Conservation (phyloP, 2,113 vertebrate species). For the Trematomus loennbergii region DNA sequence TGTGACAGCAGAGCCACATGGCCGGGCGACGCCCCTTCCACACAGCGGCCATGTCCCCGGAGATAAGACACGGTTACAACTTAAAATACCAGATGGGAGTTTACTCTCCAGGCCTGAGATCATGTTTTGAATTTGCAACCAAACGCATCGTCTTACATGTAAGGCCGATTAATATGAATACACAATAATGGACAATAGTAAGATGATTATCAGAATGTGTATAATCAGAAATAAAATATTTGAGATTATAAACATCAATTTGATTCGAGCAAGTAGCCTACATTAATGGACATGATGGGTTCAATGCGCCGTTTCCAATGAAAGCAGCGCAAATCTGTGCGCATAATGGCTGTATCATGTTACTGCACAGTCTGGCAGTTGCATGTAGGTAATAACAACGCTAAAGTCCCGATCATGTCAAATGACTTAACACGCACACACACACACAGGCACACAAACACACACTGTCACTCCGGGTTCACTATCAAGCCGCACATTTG, state of each 20-base stretch:
- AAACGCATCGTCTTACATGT: slow-evolving; percentile 1
- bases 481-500: slow-evolving; percentile 4
- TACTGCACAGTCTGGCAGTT: background rate
- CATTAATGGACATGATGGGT: background rate
- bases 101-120: slow-evolving; percentile 3
- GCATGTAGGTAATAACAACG: background rate
- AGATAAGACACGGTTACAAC: background rate
- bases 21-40: slow-evolving; percentile 67
- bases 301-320: background rate
- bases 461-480: background rate
- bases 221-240: fast-evolving
- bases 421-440: background rate
- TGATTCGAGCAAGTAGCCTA: too few species aligned
- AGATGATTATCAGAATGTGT: too few species aligned
- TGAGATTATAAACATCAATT: background rate
- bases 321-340: slow-evolving; percentile 41
- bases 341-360: background rate
- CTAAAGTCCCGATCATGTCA: background rate
- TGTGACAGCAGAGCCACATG: slow-evolving; percentile 76
- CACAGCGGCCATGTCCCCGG: slow-evolving; percentile 36
- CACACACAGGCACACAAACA: background rate
- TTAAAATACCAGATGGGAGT: background rate
- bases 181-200: background rate
- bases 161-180: background rate
- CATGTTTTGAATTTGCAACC: slow-evolving; percentile 3